A percentile compares a stretch with the other conserved stretches of the same genome.
These are phyloP conservation scores for Halictus rubicundus DNA, from an alignment of 1,140 invertebrate genomes.

Conservation along the genomic window DNA sequence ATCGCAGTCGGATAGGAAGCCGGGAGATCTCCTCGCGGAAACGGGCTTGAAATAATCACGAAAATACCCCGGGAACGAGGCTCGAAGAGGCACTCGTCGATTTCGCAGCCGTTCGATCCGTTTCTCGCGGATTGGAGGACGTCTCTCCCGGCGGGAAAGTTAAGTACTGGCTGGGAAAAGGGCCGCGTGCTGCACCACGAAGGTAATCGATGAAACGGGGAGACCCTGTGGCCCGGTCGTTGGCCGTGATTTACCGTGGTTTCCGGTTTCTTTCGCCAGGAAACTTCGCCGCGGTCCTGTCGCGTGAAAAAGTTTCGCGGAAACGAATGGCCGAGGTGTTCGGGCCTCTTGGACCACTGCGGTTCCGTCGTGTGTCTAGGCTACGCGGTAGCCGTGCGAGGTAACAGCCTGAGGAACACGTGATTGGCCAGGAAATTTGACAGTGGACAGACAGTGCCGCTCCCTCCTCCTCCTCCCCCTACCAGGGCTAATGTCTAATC, in stretches of 20 bases:
- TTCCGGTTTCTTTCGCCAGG: conserved; percentile 4
- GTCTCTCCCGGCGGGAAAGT: conserved; percentile 40
- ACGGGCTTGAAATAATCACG: conserved; percentile 41
- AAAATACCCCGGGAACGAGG: conserved; percentile 21
- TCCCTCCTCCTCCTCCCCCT: conserved; percentile 20
- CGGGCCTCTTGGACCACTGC: too few relatives aligned
- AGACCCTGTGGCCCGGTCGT: conserved; percentile 2
- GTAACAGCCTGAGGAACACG: too few relatives aligned
- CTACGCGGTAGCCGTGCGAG: too few relatives aligned
- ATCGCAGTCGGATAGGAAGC: neutral
- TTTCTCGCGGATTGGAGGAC: conserved; percentile 13
- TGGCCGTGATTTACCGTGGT: conserved; percentile 34
- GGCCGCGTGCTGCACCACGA: conserved; percentile 24
- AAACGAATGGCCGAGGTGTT: neutral
- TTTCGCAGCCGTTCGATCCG: conserved; percentile 33
- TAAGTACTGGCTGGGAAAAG: conserved; percentile 40
- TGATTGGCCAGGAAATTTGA: conserved; percentile 48
- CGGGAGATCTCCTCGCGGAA: neutral
- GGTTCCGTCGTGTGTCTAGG: too few relatives aligned
- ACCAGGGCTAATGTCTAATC: conserved; percentile 51
- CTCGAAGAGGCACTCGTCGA: neutral
- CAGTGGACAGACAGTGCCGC: conserved; percentile 49
- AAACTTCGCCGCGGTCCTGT: neutral
- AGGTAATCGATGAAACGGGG: conserved; percentile 51
- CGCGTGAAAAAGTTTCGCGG: neutral